Conservation (phyloP, 1,140 invertebrate species). For the Orius insidiosus region DNA sequence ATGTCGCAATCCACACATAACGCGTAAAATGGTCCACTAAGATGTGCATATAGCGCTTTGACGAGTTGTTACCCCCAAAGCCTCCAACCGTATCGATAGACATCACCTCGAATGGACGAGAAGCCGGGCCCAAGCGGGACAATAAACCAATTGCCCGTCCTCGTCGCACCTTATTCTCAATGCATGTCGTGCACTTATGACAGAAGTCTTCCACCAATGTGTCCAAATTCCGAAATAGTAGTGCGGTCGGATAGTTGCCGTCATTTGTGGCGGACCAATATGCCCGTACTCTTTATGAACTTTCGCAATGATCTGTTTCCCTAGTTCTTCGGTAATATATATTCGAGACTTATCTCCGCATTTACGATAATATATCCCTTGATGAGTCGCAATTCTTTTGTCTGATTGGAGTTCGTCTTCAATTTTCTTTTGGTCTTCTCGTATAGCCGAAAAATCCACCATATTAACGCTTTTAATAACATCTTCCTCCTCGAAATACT, state of each 20-base stretch:
- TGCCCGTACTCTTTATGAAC: background rate
- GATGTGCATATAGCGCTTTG: slow-evolving; percentile 21
- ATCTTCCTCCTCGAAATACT: slow-evolving; percentile 3
- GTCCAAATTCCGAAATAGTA: background rate
- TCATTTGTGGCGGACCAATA: background rate
- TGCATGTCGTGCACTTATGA: slow-evolving; percentile 14
- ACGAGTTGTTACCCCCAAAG: slow-evolving; percentile 21
- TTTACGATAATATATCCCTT: background rate
- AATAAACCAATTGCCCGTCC: slow-evolving; percentile 17
- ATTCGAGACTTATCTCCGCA: background rate
- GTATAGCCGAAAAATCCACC: background rate
- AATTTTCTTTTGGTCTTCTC: slow-evolving; percentile 1
- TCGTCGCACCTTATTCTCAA: slow-evolving; percentile 18
- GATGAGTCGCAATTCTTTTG: background rate
- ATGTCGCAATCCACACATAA: slow-evolving; percentile 24
- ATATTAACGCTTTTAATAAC: slow-evolving; percentile 5
- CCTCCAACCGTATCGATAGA: slow-evolving; percentile 25
- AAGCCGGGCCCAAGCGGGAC: slow-evolving; percentile 19
- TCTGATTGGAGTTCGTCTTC: background rate
- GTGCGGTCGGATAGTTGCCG: background rate
- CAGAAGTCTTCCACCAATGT: background rate
- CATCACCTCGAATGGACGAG: slow-evolving; percentile 24
- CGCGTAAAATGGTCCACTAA: slow-evolving; percentile 19
- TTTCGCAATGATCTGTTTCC: background rate
- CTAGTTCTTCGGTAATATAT: background rate